phyloP scores from a whole-genome alignment of 2,113 vertebrate species.

The Strix uralensis region DNA sequence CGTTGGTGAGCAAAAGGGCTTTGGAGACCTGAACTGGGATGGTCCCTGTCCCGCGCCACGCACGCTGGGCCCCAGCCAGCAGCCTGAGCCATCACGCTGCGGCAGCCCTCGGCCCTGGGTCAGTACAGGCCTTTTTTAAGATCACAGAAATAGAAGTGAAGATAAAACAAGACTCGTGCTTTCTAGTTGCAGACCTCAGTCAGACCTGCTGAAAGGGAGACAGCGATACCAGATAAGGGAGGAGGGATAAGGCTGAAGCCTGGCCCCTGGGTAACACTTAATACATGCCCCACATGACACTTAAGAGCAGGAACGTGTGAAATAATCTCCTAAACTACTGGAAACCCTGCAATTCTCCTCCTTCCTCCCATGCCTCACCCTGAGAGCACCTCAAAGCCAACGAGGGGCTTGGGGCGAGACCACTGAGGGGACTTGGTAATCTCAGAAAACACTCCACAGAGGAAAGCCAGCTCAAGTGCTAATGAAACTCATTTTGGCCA shows the following conservation, averaged over 20 bases:
- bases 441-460: background rate
- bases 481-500: background rate
- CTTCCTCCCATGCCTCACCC: background rate
- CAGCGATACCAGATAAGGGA: background rate
- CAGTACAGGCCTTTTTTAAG: background rate
- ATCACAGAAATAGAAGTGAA: background rate
- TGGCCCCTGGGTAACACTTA: slow-evolving; percentile 10
- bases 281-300: slow-evolving; percentile 27
- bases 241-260: background rate
- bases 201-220: background rate
- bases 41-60: accelerated
- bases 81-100: background rate
- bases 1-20: background rate
- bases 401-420: background rate
- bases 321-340: slow-evolving; percentile 50
- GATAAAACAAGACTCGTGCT: background rate
- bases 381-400: background rate
- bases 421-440: background rate
- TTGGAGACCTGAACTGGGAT: background rate
- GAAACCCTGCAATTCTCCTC: background rate
- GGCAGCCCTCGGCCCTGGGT: background rate
- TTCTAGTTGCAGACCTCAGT: background rate
- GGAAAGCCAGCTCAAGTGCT: background rate
- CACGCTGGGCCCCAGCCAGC: accelerated
- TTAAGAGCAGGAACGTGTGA: slow-evolving; percentile 9